Evolutionary conservation across 2,797 vertebrate species (phyloP).

Genomic region (Myotis myotis): DNA sequence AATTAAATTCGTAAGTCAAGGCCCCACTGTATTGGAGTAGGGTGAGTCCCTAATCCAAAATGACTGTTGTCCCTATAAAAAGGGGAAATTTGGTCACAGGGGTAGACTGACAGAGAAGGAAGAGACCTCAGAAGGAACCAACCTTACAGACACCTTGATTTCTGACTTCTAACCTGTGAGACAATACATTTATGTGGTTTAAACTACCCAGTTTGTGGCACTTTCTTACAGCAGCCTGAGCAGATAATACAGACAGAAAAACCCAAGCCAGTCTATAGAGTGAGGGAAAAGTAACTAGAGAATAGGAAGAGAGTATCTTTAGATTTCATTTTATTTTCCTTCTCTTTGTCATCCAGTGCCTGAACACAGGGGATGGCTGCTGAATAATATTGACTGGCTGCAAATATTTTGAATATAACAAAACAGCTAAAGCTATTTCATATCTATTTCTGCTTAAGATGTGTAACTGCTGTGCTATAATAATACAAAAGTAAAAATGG

Average conservation of each 20-base stretch:
- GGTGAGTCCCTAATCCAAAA: neutral
- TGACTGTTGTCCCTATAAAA: neutral
- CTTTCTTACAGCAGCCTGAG: neutral
- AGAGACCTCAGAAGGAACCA: neutral
- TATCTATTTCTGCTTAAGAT: neutral
- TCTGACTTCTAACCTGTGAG: neutral
- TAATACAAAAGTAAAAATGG: neutral
- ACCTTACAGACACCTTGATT: neutral
- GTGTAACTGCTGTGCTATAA: neutral
- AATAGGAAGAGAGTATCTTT: neutral
- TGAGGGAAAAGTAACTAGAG: conserved; percentile 18
- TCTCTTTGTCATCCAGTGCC: neutral
- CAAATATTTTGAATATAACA: neutral
- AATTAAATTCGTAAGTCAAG: no score
- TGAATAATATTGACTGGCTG: neutral
- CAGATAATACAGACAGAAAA: neutral
- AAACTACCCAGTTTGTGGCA: neutral
- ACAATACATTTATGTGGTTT: neutral
- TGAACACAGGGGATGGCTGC: neutral
- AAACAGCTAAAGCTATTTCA: neutral
- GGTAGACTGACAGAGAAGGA: neutral
- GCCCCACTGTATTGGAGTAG: neutral
- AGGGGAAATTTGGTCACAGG: neutral
- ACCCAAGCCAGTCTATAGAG: neutral
- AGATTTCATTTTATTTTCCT: neutral